A percentile compares a stretch with the other conserved stretches of the same genome.
Evolutionary conservation across 1,140 invertebrate species (phyloP).

Genomic region (Bemisia tabaci): DNA sequence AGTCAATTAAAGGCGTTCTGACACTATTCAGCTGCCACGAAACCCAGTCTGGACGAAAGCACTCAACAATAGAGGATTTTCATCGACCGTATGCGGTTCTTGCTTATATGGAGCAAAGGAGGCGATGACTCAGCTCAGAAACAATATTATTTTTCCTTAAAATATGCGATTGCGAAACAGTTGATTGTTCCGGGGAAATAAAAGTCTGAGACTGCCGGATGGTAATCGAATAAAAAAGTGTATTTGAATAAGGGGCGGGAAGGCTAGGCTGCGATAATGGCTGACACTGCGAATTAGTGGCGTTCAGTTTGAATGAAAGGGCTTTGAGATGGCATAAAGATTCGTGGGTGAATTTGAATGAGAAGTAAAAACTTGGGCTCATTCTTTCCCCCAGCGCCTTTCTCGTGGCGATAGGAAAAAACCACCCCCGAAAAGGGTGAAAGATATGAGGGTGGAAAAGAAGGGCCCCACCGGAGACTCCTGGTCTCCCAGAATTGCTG

Average conservation of each 20-base stretch:
- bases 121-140: too few relatives aligned
- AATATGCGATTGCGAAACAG: background rate
- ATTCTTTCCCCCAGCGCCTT: background rate
- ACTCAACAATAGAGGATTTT: too few relatives aligned
- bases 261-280: background rate
- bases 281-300: background rate
- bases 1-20: too few relatives aligned
- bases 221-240: background rate
- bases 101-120: too few relatives aligned
- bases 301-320: background rate
- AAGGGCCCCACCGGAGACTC: too few relatives aligned
- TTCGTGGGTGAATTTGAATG: background rate
- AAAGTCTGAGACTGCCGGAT: background rate
- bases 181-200: background rate
- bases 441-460: too few relatives aligned
- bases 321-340: background rate
- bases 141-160: background rate
- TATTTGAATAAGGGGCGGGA: background rate
- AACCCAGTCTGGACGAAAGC: too few relatives aligned
- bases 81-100: too few relatives aligned
- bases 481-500: too few relatives aligned
- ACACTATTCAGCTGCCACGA: too few relatives aligned
- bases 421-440: too few relatives aligned
- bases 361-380: background rate
- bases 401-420: too few relatives aligned